Evolutionary conservation across 2,797 vertebrate genomes (phyloP).

Genomic region (Amblyraja radiata): DNA sequence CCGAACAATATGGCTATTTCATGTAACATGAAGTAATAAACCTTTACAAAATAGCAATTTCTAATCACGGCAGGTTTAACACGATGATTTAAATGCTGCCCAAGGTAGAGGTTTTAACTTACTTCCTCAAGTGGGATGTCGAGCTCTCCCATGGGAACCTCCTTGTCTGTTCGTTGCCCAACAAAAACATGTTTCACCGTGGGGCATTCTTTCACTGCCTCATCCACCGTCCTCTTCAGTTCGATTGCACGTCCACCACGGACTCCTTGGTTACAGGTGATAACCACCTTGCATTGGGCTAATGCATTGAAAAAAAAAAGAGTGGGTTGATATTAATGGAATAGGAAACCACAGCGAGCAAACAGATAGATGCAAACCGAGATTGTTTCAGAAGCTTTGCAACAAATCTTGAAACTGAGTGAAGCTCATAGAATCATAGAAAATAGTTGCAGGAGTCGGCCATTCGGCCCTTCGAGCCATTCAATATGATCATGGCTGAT

Average conservation of each 20-base stretch:
- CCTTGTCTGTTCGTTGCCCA: conserved; percentile 75
- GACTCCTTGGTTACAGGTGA: conserved; percentile 85
- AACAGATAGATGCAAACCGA: neutral
- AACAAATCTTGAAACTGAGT: neutral
- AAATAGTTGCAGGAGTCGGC: too few relatives aligned
- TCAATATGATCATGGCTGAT: too few relatives aligned
- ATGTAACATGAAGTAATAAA: neutral
- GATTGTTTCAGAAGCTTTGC: neutral
- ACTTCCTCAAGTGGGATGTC: conserved; percentile 83
- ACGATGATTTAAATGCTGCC: neutral
- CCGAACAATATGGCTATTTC: neutral
- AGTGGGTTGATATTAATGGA: neutral
- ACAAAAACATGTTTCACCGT: conserved; percentile 73
- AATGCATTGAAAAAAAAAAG: neutral
- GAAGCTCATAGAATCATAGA: neutral
- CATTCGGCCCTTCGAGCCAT: too few relatives aligned
- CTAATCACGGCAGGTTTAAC: neutral
- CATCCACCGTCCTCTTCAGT: conserved; percentile 80
- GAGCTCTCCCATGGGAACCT: conserved; percentile 62
- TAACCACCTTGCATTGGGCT: conserved; percentile 84
- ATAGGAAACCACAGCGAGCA: neutral
- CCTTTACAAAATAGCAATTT: neutral
- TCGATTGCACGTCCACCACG: conserved; percentile 71
- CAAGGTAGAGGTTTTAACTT: conserved; percentile 38
- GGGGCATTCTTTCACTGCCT: conserved; percentile 75